Evolutionary conservation across 2,888 invertebrate species (phyloP), one percentile per base, ranked within the genome.

Genomic region (Clistopyga incitator): DNA sequence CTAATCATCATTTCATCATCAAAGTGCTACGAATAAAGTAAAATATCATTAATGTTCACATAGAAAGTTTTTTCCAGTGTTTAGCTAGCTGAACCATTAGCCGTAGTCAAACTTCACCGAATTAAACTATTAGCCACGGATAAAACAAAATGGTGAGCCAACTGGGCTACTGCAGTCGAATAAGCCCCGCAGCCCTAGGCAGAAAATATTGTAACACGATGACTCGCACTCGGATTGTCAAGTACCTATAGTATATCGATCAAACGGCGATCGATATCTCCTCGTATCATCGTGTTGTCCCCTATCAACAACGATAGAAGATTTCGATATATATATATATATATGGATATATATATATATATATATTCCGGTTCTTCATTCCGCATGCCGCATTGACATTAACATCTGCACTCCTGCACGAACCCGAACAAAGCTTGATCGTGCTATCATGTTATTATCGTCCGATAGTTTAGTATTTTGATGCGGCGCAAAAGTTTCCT

Each of bases 171-270:
- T 29, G 3, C 29, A 38, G 34, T 8, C 6, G 34, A 8, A 38
- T 38, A 38, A 38, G 34, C 34, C 34, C 6, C 8, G 8, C 6
- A 38, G 34, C 6, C 34, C 34, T 38, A 38, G 34, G 34, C 34
- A 38, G 20, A 20, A 68, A 45, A 18, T 61, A 18, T 65, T 42
- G 1, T 47, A 59, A 70, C 65, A 61, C 77, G 59, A 61, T 74
- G 52, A 45, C 42, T 74, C 68, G 72, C 72, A 68, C 50, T 61
- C 82, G 68, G 72, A 78, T 82, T 74, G 78, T 82, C 72, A 82
- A 82, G 67, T 72, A 81, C 64, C 64, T 72, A 68, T 38, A 71
- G 52, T 68, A 25, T 70, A 38, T 71, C 61, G 61, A 70, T 59
- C 64, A 59, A 59, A 20, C 34, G 59, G 20, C 45, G 29, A 68